phyloP scores from a whole-genome alignment of 2,113 vertebrate genomes.

The Oceanites oceanicus region DNA sequence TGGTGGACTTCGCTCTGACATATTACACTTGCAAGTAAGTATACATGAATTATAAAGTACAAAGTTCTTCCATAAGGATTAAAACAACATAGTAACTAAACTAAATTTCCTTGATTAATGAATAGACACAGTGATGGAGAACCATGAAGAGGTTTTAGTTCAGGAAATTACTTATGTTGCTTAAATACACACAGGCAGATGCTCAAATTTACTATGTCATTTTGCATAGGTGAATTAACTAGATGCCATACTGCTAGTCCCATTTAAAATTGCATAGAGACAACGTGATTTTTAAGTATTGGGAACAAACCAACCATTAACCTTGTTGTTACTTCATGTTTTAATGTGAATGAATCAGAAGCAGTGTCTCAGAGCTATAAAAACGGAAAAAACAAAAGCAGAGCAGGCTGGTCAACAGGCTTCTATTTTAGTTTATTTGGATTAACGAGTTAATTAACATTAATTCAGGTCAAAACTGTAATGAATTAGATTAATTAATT shows the following conservation, averaged over 20 bases:
- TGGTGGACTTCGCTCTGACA: conserved; percentile 35
- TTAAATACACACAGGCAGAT: background rate
- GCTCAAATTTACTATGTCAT: background rate
- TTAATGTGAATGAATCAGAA: background rate
- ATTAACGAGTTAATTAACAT: background rate
- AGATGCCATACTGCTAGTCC: background rate
- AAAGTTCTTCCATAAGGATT: conserved; percentile 11
- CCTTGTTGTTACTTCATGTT: background rate
- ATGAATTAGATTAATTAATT: background rate
- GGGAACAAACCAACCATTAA: background rate
- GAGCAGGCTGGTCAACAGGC: background rate
- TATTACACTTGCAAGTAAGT: background rate
- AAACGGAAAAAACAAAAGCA: background rate
- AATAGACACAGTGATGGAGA: background rate
- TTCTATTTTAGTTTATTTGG: background rate
- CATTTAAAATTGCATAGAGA: background rate
- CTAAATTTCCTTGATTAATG: background rate
- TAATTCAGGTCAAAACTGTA: background rate
- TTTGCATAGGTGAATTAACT: background rate
- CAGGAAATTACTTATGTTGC: background rate
- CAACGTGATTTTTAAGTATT: background rate
- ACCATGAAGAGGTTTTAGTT: background rate
- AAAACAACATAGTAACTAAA: background rate
- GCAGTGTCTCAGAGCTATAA: background rate
- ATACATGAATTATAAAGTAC: background rate